Evolutionary conservation across 2,113 vertebrate species (phyloP).

Genomic region (Canis aureus): DNA sequence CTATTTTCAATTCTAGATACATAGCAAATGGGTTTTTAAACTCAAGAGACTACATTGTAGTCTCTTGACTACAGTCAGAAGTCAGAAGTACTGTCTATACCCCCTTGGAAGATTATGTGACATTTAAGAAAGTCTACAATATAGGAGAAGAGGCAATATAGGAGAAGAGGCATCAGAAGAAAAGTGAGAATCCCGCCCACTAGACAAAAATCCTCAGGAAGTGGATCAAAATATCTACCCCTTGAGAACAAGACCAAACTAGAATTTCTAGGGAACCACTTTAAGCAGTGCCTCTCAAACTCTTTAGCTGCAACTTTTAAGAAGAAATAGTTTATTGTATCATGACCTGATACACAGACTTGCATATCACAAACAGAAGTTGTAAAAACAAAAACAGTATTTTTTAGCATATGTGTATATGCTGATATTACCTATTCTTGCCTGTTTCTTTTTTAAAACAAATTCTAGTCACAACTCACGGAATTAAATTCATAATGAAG

Average conservation of each 20-base stretch:
- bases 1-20: background rate
- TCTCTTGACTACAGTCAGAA: background rate
- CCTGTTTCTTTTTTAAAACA: background rate
- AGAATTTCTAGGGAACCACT: background rate
- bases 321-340: conserved; percentile 29
- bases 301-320: background rate
- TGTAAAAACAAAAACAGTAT: background rate
- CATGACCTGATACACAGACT: background rate
- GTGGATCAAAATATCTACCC: background rate
- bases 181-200: background rate
- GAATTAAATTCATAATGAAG: conserved; percentile 15
- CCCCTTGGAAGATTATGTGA: background rate
- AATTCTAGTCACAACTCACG: conserved; percentile 24
- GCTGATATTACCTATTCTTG: background rate
- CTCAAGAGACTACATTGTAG: background rate
- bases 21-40: background rate
- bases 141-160: background rate
- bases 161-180: background rate
- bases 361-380: background rate
- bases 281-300: background rate
- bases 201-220: background rate
- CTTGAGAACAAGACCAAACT: background rate
- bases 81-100: background rate
- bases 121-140: background rate
- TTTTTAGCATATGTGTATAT: background rate